Percentiles rank a stretch among this genome's conserved stretches.
Evolutionary conservation across 2,797 vertebrate genomes (phyloP).

Genomic region (Micrastur ruficollis): DNA sequence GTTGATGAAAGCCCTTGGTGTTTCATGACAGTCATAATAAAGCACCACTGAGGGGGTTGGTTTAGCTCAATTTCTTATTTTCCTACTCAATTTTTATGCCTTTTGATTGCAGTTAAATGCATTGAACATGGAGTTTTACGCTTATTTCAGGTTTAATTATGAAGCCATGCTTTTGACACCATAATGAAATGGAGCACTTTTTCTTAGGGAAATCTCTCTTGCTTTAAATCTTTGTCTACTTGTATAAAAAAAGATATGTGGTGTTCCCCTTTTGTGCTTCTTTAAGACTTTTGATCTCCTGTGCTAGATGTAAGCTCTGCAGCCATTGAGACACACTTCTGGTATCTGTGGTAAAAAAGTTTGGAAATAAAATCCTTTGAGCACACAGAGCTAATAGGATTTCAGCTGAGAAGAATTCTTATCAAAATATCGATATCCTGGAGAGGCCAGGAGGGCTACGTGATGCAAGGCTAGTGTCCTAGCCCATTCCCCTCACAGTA

Average conservation of each 20-base stretch:
- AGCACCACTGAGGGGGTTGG: background rate
- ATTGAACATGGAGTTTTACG: background rate
- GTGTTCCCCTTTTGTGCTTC: background rate
- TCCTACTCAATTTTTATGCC: constrained; percentile 20
- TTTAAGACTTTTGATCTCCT: background rate
- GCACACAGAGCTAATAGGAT: background rate
- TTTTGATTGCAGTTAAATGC: constrained; percentile 12
- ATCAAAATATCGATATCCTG: background rate
- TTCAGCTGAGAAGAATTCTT: background rate
- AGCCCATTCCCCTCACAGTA: background rate
- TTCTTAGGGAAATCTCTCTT: background rate
- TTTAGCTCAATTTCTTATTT: constrained; percentile 26
- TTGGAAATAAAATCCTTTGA: background rate
- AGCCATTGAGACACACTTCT: background rate
- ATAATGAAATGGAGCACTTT: background rate
- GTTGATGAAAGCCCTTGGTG: constrained; percentile 18
- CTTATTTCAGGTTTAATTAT: constrained; percentile 34
- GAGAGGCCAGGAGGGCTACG: background rate
- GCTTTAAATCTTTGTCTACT: background rate
- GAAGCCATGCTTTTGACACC: background rate
- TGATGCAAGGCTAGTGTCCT: background rate
- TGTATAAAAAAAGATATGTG: background rate
- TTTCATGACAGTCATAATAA: constrained; percentile 19
- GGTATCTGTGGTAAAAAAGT: background rate
- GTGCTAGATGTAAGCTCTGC: background rate